Conservation (phyloP, 2,888 invertebrate species). For the Craniophora ligustri region DNA sequence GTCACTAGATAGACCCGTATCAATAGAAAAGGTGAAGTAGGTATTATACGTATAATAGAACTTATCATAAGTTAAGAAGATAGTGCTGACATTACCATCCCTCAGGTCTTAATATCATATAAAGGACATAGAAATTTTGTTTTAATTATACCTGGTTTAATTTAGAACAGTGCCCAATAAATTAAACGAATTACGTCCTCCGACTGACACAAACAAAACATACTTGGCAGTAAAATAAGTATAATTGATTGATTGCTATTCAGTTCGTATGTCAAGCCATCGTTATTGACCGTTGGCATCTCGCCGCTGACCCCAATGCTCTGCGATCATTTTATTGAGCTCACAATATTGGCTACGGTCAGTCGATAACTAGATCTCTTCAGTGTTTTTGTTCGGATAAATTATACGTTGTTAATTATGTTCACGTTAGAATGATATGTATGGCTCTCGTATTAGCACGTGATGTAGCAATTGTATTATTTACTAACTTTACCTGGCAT, state of each 20-base stretch:
- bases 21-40: too few species aligned
- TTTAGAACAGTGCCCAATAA: slow-evolving; percentile 32
- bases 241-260: slow-evolving; percentile 80
- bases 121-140: too few species aligned
- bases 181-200: slow-evolving; percentile 41
- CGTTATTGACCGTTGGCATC: slow-evolving; percentile 80
- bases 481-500: too few species aligned
- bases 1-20: too few species aligned
- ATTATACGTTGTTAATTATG: slow-evolving; percentile 32
- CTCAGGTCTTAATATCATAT: too few species aligned
- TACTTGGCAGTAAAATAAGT: slow-evolving; percentile 63
- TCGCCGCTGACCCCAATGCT: slow-evolving; percentile 75
- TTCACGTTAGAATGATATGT: not conserved
- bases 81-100: too few species aligned
- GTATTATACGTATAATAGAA: too few species aligned
- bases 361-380: slow-evolving; percentile 56
- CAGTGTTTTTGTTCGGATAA: slow-evolving; percentile 17
- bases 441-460: slow-evolving; percentile 1
- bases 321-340: slow-evolving; percentile 76
- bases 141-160: slow-evolving; percentile 8
- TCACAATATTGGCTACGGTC: slow-evolving; percentile 68
- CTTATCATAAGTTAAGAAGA: too few species aligned
- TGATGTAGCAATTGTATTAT: slow-evolving; percentile 1
- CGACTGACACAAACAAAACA: slow-evolving; percentile 54
- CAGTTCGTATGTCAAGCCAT: slow-evolving; percentile 77